phyloP scores from a whole-genome alignment of 2,113 vertebrate species.

The Apodemus sylvaticus region DNA sequence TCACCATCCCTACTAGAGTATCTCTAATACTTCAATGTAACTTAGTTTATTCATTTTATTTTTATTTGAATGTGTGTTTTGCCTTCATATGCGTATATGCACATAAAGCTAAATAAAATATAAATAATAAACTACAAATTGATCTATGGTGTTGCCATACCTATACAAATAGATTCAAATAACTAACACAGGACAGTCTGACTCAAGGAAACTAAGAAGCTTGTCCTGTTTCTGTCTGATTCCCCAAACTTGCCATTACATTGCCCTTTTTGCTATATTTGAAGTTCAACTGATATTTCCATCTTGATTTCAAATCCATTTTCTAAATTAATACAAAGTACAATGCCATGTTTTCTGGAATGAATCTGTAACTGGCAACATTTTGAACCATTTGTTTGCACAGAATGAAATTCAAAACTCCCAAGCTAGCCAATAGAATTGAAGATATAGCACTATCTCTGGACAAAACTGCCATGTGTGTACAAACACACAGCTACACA shows the following conservation, averaged over 20 bases:
- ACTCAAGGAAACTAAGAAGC: not conserved
- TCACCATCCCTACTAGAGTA: not conserved
- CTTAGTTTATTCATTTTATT: not conserved
- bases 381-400: not conserved
- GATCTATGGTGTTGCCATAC: not conserved
- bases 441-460: not conserved
- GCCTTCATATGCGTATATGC: not conserved
- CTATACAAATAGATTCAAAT: not conserved
- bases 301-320: not conserved
- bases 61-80: not conserved
- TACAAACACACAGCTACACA: not conserved
- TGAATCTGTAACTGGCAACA: not conserved
- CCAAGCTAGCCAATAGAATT: not conserved
- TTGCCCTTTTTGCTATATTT: not conserved
- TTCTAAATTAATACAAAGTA: not conserved
- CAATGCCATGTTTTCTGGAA: not conserved
- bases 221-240: not conserved
- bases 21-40: not conserved
- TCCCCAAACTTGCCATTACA: not conserved
- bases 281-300: not conserved
- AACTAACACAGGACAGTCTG: not conserved
- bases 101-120: not conserved
- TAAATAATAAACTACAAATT: not conserved
- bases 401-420: not conserved
- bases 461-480: not conserved